Evolutionary conservation across 2,888 invertebrate species (phyloP).

Genomic region (Hydroisotoma schaefferi): DNA sequence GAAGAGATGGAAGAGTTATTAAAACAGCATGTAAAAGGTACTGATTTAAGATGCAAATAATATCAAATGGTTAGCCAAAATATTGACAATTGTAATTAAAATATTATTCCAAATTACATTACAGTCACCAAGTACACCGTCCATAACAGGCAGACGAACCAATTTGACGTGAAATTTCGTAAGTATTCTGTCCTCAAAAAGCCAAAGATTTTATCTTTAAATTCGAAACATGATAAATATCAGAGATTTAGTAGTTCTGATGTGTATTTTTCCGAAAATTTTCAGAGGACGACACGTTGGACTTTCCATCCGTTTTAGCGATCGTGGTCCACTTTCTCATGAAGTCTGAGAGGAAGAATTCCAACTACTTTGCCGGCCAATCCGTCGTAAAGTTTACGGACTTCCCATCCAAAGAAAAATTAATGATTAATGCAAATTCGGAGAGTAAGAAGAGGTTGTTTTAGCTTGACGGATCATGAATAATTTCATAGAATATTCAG

Average conservation of each 20-base stretch:
- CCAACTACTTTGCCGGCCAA: constrained; percentile 35
- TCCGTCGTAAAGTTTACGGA: constrained; percentile 33
- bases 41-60: background rate
- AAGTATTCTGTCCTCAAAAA: constrained; percentile 11
- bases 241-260: background rate
- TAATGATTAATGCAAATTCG: background rate
- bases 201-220: background rate
- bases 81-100: too few relatives aligned
- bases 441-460: constrained; percentile 14
- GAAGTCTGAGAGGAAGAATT: constrained; percentile 35
- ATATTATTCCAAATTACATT: too few relatives aligned
- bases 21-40: constrained; percentile 38
- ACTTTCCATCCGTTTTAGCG: constrained; percentile 39
- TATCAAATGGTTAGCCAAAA: too few relatives aligned
- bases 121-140: constrained; percentile 41
- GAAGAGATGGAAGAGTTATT: constrained; percentile 30
- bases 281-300: constrained; percentile 40
- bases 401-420: constrained; percentile 26
- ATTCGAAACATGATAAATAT: background rate
- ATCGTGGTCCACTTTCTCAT: constrained; percentile 43
- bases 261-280: background rate
- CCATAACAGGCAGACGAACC: constrained; percentile 40
- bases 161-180: constrained; percentile 43
- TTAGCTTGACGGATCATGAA: too few relatives aligned
- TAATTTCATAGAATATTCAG: too few relatives aligned